Conservation (phyloP, 2,797 vertebrate species). For the Semotilus atromaculatus region DNA sequence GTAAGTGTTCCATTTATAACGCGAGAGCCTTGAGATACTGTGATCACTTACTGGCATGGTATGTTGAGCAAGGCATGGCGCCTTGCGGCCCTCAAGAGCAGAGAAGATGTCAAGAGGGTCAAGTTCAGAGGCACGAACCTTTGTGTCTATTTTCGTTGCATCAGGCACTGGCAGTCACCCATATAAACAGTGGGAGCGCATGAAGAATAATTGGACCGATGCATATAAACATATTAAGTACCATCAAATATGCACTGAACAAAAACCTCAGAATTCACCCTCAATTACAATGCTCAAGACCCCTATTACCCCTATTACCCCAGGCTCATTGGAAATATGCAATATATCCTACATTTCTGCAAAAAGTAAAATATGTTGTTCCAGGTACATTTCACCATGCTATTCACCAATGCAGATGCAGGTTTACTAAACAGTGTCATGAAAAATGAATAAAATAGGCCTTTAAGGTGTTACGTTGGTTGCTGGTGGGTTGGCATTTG, state of each 20-base stretch:
- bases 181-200: conserved; percentile 10
- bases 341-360: neutral
- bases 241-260: neutral
- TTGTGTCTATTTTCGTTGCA: conserved; percentile 27
- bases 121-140: conserved; percentile 34
- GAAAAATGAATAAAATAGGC: neutral
- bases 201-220: neutral
- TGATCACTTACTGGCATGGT: conserved; percentile 13
- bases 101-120: conserved; percentile 29
- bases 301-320: neutral
- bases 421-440: neutral
- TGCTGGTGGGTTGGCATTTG: neutral
- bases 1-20: conserved; percentile 41
- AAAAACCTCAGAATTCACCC: neutral
- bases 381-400: neutral
- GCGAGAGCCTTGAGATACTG: conserved; percentile 16
- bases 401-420: neutral
- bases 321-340: neutral
- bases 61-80: conserved; percentile 42
- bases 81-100: conserved; percentile 35
- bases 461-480: neutral
- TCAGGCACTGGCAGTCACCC: neutral
- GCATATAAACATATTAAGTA: conserved; percentile 21
- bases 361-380: neutral
- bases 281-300: neutral